phyloP scores from a whole-genome alignment of 92 coral and sea anemone species.

The Montipora capitata region DNA sequence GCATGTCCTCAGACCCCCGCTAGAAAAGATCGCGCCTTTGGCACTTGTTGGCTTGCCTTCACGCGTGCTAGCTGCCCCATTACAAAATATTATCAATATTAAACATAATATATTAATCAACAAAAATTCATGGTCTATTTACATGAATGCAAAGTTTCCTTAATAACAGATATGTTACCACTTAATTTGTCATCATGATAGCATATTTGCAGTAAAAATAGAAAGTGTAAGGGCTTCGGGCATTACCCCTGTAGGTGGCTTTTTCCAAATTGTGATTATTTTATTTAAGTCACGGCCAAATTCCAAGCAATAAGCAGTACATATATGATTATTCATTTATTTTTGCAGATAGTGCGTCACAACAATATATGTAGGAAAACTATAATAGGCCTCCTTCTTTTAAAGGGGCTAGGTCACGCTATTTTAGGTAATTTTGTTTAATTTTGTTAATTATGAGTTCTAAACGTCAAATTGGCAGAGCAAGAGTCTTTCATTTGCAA shows the following conservation, averaged over 20 bases:
- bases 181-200: slow-evolving; percentile 10
- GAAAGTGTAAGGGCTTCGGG: slow-evolving; percentile 4
- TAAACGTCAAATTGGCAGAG: too few species aligned
- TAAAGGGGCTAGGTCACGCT: too few species aligned
- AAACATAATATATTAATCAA: slow-evolving; percentile 9
- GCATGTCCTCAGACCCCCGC: background rate
- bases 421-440: too few species aligned
- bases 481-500: too few species aligned
- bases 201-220: slow-evolving; percentile 11
- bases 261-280: slow-evolving; percentile 10
- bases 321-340: slow-evolving; percentile 2
- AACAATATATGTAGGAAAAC: slow-evolving; percentile 1
- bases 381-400: background rate
- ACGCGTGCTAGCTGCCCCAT: background rate
- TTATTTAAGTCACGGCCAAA: slow-evolving; percentile 14
- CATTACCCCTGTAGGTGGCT: background rate
- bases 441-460: too few species aligned
- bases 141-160: slow-evolving; percentile 19
- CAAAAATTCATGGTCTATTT: background rate
- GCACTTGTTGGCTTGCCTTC: slow-evolving; percentile 16
- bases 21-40: background rate
- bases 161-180: slow-evolving; percentile 3
- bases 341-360: too few species aligned
- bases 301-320: slow-evolving; percentile 17
- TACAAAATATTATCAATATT: slow-evolving; percentile 10